These are phyloP conservation scores for Melanotaenia duboulayi DNA, from an alignment of 2,113 vertebrate species.

Conservation along the genomic window DNA sequence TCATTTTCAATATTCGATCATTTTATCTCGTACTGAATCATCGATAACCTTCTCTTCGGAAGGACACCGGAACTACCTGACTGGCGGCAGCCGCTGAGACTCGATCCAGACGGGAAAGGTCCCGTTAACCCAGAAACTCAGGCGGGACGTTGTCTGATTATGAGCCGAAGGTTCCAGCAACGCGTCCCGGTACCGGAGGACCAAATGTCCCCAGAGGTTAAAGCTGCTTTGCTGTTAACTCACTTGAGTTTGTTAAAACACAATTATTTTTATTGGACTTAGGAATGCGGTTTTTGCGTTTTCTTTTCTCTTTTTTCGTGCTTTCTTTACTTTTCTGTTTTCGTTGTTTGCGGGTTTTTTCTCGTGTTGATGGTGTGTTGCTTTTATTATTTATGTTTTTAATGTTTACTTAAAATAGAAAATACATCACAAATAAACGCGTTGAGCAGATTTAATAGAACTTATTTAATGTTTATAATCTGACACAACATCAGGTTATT, in stretches of 20 bases:
- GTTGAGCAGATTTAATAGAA: no score
- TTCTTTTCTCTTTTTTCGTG: no score
- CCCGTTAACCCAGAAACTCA: background rate
- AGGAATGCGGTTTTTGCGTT: background rate
- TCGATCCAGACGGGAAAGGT: background rate
- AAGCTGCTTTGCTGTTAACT: background rate
- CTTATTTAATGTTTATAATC: no score
- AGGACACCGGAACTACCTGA: background rate
- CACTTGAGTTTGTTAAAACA: background rate
- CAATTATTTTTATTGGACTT: background rate
- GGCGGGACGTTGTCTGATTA: background rate
- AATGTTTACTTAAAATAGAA: no score
- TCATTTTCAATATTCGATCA: fast-evolving
- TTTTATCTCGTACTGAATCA: background rate
- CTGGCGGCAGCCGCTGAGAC: background rate
- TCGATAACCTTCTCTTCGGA: background rate
- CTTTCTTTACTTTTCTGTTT: no score
- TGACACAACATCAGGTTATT: no score
- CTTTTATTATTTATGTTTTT: no score
- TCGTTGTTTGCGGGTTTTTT: no score
- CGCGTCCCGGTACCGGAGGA: fast-evolving
- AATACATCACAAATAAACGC: no score
- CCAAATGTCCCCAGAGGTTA: fast-evolving
- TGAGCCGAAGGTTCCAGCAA: background rate
- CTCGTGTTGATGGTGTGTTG: no score